phyloP scores from a whole-genome alignment of 2,797 vertebrate species.

The Coilia nasus region DNA sequence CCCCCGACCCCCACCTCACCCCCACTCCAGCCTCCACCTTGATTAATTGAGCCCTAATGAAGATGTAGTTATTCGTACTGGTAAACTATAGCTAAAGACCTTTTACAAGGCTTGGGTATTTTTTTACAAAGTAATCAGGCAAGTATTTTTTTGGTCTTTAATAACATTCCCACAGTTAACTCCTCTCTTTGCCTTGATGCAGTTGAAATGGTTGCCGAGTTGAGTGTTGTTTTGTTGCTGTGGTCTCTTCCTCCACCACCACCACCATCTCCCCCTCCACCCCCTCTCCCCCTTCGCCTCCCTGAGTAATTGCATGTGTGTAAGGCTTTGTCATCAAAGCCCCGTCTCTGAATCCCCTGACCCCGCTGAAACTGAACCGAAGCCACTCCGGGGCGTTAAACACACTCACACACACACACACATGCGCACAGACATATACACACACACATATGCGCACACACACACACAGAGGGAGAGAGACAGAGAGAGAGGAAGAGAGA shows the following conservation, averaged over 20 bases:
- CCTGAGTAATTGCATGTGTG: slow-evolving; percentile 16
- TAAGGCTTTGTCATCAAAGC: slow-evolving; percentile 14
- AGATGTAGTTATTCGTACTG: slow-evolving; percentile 9
- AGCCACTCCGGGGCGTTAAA: not conserved
- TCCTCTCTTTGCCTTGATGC: slow-evolving; percentile 37
- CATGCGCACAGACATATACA: not conserved
- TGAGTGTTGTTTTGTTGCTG: slow-evolving; percentile 19
- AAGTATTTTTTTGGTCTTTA: slow-evolving; percentile 21
- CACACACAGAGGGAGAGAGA: no score
- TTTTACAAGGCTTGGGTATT: not conserved
- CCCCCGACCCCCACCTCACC: no score
- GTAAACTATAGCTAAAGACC: not conserved
- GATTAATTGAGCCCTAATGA: slow-evolving; percentile 16
- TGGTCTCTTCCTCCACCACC: not conserved
- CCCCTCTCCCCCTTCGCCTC: not conserved
- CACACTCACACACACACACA: not conserved
- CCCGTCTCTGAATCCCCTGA: slow-evolving; percentile 8
- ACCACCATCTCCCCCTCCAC: no score
- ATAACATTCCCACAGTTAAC: slow-evolving; percentile 27
- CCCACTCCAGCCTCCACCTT: not conserved
- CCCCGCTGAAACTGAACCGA: not conserved
- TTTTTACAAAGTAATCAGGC: slow-evolving; percentile 17
- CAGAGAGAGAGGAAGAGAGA: no score
- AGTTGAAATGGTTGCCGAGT: slow-evolving; percentile 28
- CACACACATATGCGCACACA: no score